A percentile compares a stretch with the other conserved stretches of the same genome.
phyloP scores from a whole-genome alignment of 2,113 vertebrate species.

The Epinephelus lanceolatus region DNA sequence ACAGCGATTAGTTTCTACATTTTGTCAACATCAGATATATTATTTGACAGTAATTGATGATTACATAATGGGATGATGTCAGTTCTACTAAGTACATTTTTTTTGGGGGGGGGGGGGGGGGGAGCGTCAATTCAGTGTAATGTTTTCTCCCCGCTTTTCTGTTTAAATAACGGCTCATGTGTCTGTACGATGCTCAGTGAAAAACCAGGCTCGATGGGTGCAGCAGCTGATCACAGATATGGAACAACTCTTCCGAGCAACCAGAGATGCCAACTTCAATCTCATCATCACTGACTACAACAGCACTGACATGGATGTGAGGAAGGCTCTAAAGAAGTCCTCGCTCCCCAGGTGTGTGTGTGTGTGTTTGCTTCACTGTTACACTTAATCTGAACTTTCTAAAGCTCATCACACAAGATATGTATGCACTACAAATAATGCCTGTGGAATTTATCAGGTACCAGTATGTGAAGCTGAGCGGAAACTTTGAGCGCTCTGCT shows the following conservation, averaged over 20 bases:
- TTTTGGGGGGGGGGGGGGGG: neutral
- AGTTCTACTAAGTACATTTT: neutral
- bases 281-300: slow-evolving; percentile 92
- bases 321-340: slow-evolving; percentile 87
- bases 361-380: neutral
- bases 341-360: slow-evolving; percentile 86
- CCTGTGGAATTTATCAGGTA: slow-evolving; percentile 82
- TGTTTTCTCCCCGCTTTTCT: too few relatives aligned
- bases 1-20: neutral
- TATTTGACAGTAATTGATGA: neutral
- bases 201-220: slow-evolving; percentile 98
- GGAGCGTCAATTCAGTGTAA: neutral
- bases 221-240: slow-evolving; percentile 93
- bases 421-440: slow-evolving; percentile 1
- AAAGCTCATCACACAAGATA: neutral
- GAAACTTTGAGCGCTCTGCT: slow-evolving; percentile 94
- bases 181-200: slow-evolving; percentile 84
- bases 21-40: neutral
- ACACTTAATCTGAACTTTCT: neutral
- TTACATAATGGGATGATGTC: neutral
- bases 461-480: slow-evolving; percentile 88
- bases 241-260: slow-evolving; percentile 87
- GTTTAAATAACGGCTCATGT: neutral
- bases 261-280: slow-evolving; percentile 88
- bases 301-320: slow-evolving; percentile 94